Percentiles rank a stretch among this genome's conserved stretches.
phyloP scores from a whole-genome alignment of 92 coral and sea anemone species.

The Montipora capitata region DNA sequence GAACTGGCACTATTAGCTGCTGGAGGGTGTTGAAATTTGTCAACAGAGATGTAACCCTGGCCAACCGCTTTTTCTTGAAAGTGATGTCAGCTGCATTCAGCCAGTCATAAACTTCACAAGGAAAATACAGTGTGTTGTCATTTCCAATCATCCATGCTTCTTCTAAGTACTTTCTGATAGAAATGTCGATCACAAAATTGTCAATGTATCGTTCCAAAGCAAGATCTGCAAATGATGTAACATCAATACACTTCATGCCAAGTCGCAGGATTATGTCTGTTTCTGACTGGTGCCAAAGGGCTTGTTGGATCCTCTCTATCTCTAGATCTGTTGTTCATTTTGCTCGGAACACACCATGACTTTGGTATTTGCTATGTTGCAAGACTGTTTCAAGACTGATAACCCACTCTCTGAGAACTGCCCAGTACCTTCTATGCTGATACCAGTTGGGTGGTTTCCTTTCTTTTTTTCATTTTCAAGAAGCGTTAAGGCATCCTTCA shows the following conservation, averaged over 20 bases:
- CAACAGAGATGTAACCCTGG: background rate
- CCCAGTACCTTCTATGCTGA: constrained; percentile 11
- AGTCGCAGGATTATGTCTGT: background rate
- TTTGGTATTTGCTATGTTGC: background rate
- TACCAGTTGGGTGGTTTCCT: constrained; percentile 5
- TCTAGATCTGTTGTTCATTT: constrained; percentile 10
- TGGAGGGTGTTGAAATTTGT: constrained; percentile 3
- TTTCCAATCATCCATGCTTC: background rate
- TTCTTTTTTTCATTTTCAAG: background rate
- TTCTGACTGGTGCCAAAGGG: constrained; percentile 37
- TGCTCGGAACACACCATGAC: constrained; percentile 24
- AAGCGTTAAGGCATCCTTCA: background rate
- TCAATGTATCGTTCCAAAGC: constrained; percentile 42
- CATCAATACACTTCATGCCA: constrained; percentile 25
- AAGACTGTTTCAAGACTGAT: constrained; percentile 4
- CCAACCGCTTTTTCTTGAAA: background rate
- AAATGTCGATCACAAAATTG: constrained; percentile 40
- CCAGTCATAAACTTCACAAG: constrained; percentile 11
- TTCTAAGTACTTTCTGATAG: constrained; percentile 5
- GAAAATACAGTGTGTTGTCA: constrained; percentile 4
- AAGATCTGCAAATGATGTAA: constrained; percentile 38
- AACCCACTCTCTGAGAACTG: constrained; percentile 13
- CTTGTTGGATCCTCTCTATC: background rate
- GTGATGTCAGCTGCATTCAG: constrained; percentile 6
- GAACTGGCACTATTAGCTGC: constrained; percentile 42